These are phyloP conservation scores for Picus viridis DNA, from an alignment of 2,797 vertebrate species.

Conservation along the genomic window DNA sequence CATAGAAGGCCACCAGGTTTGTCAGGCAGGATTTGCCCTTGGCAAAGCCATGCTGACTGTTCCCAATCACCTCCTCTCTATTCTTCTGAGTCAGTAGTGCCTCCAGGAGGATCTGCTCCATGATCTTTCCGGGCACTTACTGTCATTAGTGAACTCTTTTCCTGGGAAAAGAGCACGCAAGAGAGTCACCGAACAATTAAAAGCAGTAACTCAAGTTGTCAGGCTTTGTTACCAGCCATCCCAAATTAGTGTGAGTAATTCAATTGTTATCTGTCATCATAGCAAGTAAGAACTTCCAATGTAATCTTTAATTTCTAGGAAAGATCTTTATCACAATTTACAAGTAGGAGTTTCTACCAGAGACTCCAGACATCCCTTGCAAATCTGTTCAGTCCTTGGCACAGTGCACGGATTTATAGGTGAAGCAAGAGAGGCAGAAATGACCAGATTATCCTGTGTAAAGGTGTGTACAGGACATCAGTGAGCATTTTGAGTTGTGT, in stretches of 20 bases:
- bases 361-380: neutral
- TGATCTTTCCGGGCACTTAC: neutral
- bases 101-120: no score
- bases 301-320: conserved; percentile 27
- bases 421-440: neutral
- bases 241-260: conserved; percentile 33
- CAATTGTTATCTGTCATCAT: conserved; percentile 19
- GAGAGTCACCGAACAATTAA: conserved; percentile 52
- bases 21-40: no score
- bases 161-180: conserved; percentile 50
- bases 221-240: conserved; percentile 48
- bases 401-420: neutral
- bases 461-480: neutral
- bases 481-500: neutral
- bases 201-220: conserved; percentile 55
- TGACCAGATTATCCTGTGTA: neutral
- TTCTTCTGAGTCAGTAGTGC: no score
- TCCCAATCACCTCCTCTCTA: no score
- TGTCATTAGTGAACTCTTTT: conserved; percentile 64
- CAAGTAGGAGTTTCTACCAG: neutral
- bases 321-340: conserved; percentile 31
- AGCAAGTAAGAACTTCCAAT: conserved; percentile 38
- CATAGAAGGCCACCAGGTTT: no score
- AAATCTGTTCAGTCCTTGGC: neutral
- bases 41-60: no score